These are phyloP conservation scores for Rhinogobio ventralis DNA, from an alignment of 2,797 vertebrate genomes.

Conservation along the genomic window DNA sequence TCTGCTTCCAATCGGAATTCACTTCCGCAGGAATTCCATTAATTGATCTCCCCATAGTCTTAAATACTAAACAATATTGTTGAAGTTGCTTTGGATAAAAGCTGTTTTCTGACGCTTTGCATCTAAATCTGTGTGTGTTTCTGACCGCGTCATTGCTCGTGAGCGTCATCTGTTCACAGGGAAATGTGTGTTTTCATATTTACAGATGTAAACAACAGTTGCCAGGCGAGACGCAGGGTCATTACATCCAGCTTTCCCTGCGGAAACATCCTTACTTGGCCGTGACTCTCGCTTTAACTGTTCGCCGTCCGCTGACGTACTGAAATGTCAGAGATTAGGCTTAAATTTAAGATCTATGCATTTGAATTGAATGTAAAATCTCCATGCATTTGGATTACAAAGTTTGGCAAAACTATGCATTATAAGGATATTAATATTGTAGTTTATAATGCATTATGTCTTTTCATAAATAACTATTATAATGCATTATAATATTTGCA, in stretches of 20 bases:
- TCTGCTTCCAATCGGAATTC: background rate
- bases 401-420: background rate
- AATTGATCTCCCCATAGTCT: background rate
- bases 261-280: conserved; percentile 53
- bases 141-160: background rate
- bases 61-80: background rate
- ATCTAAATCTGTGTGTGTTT: background rate
- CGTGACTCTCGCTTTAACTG: conserved; percentile 34
- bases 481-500: no score
- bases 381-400: background rate
- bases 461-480: no score
- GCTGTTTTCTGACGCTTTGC: background rate
- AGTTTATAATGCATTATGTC: no score
- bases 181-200: conserved; percentile 10
- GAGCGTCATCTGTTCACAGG: background rate
- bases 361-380: no score
- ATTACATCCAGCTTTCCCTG: conserved; percentile 54
- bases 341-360: background rate
- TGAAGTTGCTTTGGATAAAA: no score
- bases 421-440: no score
- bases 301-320: conserved; percentile 46
- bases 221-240: conserved; percentile 54
- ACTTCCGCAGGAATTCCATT: background rate
- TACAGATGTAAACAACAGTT: conserved; percentile 62
- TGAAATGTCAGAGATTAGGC: background rate